Evolutionary conservation across 2,113 vertebrate genomes (phyloP).

Genomic region (Mobula birostris): DNA sequence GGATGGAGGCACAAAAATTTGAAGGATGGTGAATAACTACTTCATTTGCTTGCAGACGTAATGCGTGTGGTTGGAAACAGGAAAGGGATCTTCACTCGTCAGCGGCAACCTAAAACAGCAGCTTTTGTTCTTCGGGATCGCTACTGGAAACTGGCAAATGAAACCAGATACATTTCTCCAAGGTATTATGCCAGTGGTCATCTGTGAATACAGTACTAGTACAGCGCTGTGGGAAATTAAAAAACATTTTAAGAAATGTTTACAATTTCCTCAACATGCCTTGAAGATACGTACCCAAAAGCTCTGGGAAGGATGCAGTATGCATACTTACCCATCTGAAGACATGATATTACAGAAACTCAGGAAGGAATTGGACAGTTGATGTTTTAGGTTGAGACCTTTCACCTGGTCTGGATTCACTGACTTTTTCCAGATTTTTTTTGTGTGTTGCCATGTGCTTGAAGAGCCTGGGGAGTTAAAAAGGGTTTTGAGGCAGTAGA

Average conservation of each 20-base stretch:
- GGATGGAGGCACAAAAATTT: not conserved
- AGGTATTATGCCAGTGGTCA: slow-evolving; percentile 40
- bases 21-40: not conserved
- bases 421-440: no score
- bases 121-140: slow-evolving; percentile 80
- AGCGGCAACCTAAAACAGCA: slow-evolving; percentile 82
- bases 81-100: slow-evolving; percentile 88
- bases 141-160: slow-evolving; percentile 87
- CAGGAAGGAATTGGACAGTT: no score
- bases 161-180: slow-evolving; percentile 58
- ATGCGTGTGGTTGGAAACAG: slow-evolving; percentile 77
- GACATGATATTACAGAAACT: no score
- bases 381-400: no score
- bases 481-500: no score
- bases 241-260: no score
- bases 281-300: not conserved
- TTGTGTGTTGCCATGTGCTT: no score
- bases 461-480: no score
- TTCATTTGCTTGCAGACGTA: slow-evolving; percentile 53
- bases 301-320: not conserved
- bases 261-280: not conserved
- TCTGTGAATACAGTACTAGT: not conserved
- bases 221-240: not conserved
- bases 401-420: no score
- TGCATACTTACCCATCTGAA: not conserved